Conservation (phyloP, 1,140 invertebrate species). For the Tetragonula clypearis region DNA sequence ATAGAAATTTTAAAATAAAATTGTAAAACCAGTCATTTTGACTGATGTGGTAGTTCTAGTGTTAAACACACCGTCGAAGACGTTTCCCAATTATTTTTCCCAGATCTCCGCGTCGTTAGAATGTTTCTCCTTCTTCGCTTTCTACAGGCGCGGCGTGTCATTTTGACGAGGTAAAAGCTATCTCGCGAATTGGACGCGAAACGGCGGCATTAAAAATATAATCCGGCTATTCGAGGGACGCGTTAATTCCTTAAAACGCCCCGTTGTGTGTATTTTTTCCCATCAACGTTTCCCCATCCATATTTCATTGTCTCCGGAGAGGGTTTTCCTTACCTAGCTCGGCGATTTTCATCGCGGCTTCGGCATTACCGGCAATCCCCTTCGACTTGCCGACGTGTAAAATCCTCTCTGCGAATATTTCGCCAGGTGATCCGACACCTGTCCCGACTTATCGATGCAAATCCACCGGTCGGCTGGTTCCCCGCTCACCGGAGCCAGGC, state of each 20-base stretch:
- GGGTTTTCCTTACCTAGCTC: neutral
- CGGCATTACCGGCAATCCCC: conserved; percentile 30
- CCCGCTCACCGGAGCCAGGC: neutral
- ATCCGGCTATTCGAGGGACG: neutral
- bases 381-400: conserved; percentile 44
- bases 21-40: too few species aligned
- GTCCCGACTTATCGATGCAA: conserved; percentile 50
- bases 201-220: neutral
- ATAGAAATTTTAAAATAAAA: too few species aligned
- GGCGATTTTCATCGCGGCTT: conserved; percentile 15
- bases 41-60: too few species aligned
- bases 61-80: too few species aligned
- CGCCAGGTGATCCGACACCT: conserved; percentile 48
- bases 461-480: conserved; percentile 9
- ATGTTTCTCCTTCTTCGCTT: too few species aligned
- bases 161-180: neutral
- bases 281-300: neutral
- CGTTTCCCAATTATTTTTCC: neutral
- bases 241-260: neutral
- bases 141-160: too few species aligned
- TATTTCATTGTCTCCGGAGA: neutral
- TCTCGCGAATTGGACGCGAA: neutral
- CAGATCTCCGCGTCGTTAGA: neutral
- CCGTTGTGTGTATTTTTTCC: neutral
- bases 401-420: conserved; percentile 58